Base-by-base conservation (phyloP, 1,140 invertebrate species). In the Triops longicaudatus region DNA sequence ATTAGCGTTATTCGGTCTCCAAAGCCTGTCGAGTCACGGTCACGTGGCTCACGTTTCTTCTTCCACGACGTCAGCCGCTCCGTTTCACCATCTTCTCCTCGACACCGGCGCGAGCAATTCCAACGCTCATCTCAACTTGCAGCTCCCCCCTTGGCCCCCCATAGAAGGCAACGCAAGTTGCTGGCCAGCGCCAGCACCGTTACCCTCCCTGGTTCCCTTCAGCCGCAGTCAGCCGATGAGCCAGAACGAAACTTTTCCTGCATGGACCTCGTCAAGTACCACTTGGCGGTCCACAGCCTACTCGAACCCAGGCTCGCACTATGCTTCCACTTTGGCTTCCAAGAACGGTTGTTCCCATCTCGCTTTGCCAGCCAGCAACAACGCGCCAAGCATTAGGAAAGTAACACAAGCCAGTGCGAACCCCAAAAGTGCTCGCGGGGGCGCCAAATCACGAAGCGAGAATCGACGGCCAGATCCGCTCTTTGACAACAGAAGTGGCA, bases 31-130 rank as follows among this genome's bases (percentile, higher is more conserved):
- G 50, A 63, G 50, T 63, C 50, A 63, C 50, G 50, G 50, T 63
- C 50, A 63, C 50, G 50, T 63, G 50, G 50, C 50, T 63, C 50
- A 63, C 50, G 50, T 63, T 63, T 63, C 50, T 22, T n/a, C 50
- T 22, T 9, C 50, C 50, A 14, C 50, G 50, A 17, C 43, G 11
- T 1, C 50, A 63, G 50, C 50, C 14, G 50, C 50, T 10, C 17
- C 50, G 7, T 63, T 63, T 22, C 50, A 63, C 50, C 50, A 17
- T 63, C 50, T 63, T 63, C 22, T 63, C 50, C 50, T 17, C 7
- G 17, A 63, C 6, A n/a, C 50, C 50, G 17, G 50, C 50, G 7
- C 14, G 14, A 22, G 3, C 50, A 22, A 63, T n/a, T 7, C 31
- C 31, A 37, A 37, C 31, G 31, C 31, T 37, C 50, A 63, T 12